These are phyloP conservation scores for Polia nebulosa DNA, from an alignment of 2,888 invertebrate species.

Conservation along the genomic window DNA sequence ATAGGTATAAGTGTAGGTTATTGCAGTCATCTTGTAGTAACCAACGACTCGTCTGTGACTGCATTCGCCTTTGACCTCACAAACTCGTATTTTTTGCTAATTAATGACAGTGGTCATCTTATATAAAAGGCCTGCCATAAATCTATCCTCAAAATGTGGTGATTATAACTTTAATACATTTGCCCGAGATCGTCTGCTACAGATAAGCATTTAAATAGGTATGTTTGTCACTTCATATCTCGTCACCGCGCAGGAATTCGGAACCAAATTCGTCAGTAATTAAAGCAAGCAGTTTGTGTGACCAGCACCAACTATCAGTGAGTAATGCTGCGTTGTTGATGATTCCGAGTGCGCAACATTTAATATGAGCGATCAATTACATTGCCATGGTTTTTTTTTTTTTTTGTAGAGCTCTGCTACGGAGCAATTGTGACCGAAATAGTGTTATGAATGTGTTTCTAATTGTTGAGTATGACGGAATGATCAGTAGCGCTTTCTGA, in stretches of 20 bases:
- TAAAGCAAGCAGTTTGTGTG: constrained; percentile 27
- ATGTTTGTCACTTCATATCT: constrained; percentile 26
- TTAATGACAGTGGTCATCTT: constrained; percentile 8
- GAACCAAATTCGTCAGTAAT: constrained; percentile 47
- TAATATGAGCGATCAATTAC: constrained; percentile 17
- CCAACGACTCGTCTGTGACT: background rate
- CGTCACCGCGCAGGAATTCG: constrained; percentile 51
- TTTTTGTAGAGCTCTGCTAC: constrained; percentile 1
- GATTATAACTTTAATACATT: constrained; percentile 21
- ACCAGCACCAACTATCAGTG: background rate
- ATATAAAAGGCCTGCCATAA: constrained; percentile 22
- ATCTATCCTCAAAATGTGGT: constrained; percentile 26
- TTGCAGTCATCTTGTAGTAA: background rate
- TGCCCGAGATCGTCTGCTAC: constrained; percentile 21
- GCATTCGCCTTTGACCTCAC: constrained; percentile 10
- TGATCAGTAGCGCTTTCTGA: background rate
- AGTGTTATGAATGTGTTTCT: constrained; percentile 33
- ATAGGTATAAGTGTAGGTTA: background rate
- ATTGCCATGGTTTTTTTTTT: background rate
- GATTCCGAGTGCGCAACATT: background rate
- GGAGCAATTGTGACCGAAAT: constrained; percentile 22
- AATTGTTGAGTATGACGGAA: constrained; percentile 20
- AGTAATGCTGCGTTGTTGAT: constrained; percentile 9
- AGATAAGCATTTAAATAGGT: constrained; percentile 31
- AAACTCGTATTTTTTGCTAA: constrained; percentile 20